A percentile compares a stretch with the other conserved stretches of the same genome.
Conservation (phyloP, 2,888 invertebrate genomes). For the Gisinianus flammeolus region DNA sequence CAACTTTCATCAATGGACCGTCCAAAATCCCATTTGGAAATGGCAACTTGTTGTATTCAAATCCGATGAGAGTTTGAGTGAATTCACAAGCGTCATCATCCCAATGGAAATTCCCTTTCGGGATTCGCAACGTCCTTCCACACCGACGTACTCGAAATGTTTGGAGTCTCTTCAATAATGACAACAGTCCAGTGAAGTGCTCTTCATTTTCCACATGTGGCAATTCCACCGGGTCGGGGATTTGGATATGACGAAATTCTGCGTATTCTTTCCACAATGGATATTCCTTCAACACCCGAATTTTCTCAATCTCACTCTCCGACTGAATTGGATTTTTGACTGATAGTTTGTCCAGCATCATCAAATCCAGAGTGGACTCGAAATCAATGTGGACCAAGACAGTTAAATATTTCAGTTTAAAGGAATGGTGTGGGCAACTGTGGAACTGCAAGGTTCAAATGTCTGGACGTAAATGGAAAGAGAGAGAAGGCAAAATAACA, state of each 20-base stretch:
- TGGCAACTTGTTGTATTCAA: no score
- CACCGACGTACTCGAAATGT: no score
- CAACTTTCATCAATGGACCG: no score
- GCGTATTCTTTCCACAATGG: no score
- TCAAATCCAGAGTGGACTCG: constrained; percentile 49
- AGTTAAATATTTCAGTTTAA: constrained; percentile 43
- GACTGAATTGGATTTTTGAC: not conserved
- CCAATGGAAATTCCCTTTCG: constrained; percentile 49
- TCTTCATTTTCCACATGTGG: constrained; percentile 23
- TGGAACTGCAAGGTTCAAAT: no score
- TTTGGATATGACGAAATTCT: constrained; percentile 52
- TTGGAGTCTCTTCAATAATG: no score
- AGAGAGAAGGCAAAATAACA: no score
- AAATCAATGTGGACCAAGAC: constrained; percentile 56
- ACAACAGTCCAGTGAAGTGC: constrained; percentile 44
- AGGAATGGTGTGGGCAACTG: no score
- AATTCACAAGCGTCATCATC: constrained; percentile 48
- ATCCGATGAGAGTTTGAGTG: constrained; percentile 46
- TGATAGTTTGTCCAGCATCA: constrained; percentile 39
- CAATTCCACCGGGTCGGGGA: constrained; percentile 43
- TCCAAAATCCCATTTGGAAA: no score
- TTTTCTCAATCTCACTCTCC: constrained; percentile 5
- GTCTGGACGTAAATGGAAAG: no score
- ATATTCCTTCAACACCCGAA: not conserved
- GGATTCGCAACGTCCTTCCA: constrained; percentile 49